Conservation (phyloP, 1,140 invertebrate species). For the Macrobrachium rosenbergii region DNA sequence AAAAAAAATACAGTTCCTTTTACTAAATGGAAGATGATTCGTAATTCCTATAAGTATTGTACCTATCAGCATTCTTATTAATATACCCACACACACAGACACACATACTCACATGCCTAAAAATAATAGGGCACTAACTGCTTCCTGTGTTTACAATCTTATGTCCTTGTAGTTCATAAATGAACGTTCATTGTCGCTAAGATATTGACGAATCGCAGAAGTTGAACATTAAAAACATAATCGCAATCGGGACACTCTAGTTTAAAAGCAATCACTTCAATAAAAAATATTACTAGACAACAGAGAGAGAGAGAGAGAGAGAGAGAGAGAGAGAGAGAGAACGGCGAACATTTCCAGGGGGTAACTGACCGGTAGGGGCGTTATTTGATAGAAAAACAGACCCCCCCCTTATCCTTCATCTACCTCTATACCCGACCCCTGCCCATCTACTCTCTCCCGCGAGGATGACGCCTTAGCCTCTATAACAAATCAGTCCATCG, state of each 20-base stretch:
- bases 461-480: too few species aligned
- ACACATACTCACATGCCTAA: neutral
- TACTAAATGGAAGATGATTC: too few species aligned
- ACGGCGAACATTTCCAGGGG: neutral
- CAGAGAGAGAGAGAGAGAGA: neutral
- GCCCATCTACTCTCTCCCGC: too few species aligned
- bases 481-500: too few species aligned
- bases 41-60: too few species aligned
- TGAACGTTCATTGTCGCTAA: too few species aligned
- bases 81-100: neutral
- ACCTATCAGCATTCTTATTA: too few species aligned
- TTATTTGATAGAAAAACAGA: neutral
- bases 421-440: neutral
- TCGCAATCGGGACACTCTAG: neutral
- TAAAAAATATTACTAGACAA: neutral
- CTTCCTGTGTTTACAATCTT: neutral
- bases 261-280: neutral
- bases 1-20: too few species aligned
- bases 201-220: too few species aligned
- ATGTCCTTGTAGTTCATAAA: neutral
- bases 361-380: neutral
- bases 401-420: neutral
- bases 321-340: constrained; percentile 10
- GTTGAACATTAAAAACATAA: neutral
- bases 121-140: neutral